These are phyloP conservation scores for Drosophila incognita DNA, from an alignment of 2,888 invertebrate species.

Conservation along the genomic window DNA sequence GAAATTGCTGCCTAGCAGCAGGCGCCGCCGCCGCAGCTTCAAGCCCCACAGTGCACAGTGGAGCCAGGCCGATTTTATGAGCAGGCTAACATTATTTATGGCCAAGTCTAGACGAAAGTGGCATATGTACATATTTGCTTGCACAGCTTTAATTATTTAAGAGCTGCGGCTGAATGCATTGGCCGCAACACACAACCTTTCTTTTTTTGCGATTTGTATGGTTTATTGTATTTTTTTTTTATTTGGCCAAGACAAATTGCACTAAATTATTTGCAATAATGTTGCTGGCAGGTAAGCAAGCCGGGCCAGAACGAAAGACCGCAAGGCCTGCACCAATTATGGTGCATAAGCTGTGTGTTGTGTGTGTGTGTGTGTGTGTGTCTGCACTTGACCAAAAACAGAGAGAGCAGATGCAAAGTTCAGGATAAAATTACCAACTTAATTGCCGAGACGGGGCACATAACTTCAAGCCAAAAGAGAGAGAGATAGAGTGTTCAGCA, in stretches of 20 bases:
- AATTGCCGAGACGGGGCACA: constrained; percentile 66
- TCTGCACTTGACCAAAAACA: constrained; percentile 64
- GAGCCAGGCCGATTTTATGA: background rate
- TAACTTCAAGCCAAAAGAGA: constrained; percentile 53
- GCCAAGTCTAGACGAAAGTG: constrained; percentile 70
- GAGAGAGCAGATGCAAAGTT: constrained; percentile 65
- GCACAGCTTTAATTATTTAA: constrained; percentile 55
- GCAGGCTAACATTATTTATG: constrained; percentile 66
- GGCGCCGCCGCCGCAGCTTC: constrained; percentile 25
- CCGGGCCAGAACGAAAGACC: constrained; percentile 2
- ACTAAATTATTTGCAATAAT: constrained; percentile 76
- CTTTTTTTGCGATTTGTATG: constrained; percentile 42
- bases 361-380: background rate
- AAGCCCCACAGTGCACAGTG: constrained; percentile 20
- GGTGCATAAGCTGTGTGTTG: constrained; percentile 40
- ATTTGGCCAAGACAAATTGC: constrained; percentile 77
- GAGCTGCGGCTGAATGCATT: constrained; percentile 1
- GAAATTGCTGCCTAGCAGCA: constrained; percentile 53
- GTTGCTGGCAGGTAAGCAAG: constrained; percentile 34
- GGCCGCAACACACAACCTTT: constrained; percentile 31
- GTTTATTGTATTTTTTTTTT: constrained; percentile 39
- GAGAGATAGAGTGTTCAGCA: constrained; percentile 14
- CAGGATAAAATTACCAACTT: constrained; percentile 78
- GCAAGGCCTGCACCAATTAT: constrained; percentile 60
- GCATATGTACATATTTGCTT: constrained; percentile 48